Evolutionary conservation across 2,888 invertebrate genomes (phyloP).

Genomic region (Plusia festucae): DNA sequence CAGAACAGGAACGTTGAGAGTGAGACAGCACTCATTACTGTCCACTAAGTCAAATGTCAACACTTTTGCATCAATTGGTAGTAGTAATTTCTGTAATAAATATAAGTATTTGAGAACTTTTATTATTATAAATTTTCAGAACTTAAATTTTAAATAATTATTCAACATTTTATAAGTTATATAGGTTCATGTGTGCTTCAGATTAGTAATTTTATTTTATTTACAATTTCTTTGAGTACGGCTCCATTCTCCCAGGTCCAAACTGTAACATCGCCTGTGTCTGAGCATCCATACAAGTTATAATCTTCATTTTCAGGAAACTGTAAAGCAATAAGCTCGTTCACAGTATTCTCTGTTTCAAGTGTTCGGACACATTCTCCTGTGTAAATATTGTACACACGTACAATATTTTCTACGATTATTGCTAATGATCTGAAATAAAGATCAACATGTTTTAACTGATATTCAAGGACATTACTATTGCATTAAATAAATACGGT

Average conservation of each 20-base stretch:
- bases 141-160: too few species aligned
- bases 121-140: too few species aligned
- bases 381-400: slow-evolving; percentile 84
- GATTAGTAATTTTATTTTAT: slow-evolving; percentile 48
- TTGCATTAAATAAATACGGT: neutral
- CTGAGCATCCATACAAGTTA: slow-evolving; percentile 83
- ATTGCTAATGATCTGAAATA: slow-evolving; percentile 80
- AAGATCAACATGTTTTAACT: slow-evolving; percentile 13
- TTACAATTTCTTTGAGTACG: slow-evolving; percentile 82
- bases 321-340: slow-evolving; percentile 76
- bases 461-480: neutral
- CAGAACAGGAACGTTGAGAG: slow-evolving; percentile 50
- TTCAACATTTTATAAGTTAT: too few species aligned
- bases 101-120: neutral
- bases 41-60: slow-evolving; percentile 80
- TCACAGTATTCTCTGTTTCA: slow-evolving; percentile 75
- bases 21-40: slow-evolving; percentile 78
- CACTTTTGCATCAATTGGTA: slow-evolving; percentile 66
- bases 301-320: slow-evolving; percentile 82
- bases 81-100: slow-evolving; percentile 71
- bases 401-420: slow-evolving; percentile 81
- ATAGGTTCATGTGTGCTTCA: too few species aligned
- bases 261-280: slow-evolving; percentile 75
- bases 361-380: slow-evolving; percentile 81
- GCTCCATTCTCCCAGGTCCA: slow-evolving; percentile 87